Evolutionary conservation across 2,797 vertebrate species (phyloP).

Genomic region (Odontamblyopus rebecca): DNA sequence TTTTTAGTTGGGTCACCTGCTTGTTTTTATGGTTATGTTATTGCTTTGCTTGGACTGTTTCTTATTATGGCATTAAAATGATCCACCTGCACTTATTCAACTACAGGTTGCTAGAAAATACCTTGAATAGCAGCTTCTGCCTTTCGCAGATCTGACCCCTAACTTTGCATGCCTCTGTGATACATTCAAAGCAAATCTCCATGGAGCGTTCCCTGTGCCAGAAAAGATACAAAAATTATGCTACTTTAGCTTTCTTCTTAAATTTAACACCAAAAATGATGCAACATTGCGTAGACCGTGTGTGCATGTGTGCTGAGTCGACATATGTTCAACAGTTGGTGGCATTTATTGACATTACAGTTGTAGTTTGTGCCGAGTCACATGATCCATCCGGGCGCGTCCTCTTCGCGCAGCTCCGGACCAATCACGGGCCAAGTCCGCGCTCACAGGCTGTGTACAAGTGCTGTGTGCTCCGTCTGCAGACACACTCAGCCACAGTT

Average conservation of each 20-base stretch:
- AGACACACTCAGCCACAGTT: slow-evolving; percentile 25
- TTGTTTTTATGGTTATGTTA: too few species aligned
- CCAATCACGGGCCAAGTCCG: slow-evolving; percentile 58
- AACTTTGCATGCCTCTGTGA: too few species aligned
- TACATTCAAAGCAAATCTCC: too few species aligned
- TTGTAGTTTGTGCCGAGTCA: slow-evolving; percentile 42
- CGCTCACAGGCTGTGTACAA: slow-evolving; percentile 45
- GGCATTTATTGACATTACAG: slow-evolving; percentile 31
- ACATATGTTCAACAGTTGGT: slow-evolving; percentile 52
- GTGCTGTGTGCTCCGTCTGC: neutral
- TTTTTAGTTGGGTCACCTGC: too few species aligned
- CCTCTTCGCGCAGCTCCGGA: slow-evolving; percentile 36
- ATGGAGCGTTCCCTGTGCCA: too few species aligned
- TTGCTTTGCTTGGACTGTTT: too few species aligned
- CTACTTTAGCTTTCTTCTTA: neutral
- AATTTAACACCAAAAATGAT: neutral
- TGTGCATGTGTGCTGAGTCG: neutral
- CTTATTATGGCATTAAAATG: too few species aligned
- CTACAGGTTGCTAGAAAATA: too few species aligned
- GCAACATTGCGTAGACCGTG: neutral
- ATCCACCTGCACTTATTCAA: too few species aligned
- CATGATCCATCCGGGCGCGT: slow-evolving; percentile 66
- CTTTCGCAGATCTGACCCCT: too few species aligned
- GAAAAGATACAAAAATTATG: too few species aligned
- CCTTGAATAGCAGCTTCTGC: too few species aligned